Percentiles rank a stretch among this genome's conserved stretches.
Conservation (phyloP, 2,113 vertebrate genomes). For the Camelus dromedarius region DNA sequence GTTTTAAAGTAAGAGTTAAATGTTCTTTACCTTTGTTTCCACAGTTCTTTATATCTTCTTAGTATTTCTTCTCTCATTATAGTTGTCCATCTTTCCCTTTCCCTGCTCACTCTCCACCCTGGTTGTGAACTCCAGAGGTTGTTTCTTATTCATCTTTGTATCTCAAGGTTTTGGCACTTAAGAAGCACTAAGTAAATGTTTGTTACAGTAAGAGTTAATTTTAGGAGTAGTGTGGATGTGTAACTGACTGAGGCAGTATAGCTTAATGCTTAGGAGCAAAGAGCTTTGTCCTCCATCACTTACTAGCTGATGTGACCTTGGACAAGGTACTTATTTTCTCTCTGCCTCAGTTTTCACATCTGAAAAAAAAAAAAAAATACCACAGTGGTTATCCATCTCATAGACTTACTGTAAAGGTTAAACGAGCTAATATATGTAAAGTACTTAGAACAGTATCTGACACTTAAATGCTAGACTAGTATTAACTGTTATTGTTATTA, state of each 20-base stretch:
- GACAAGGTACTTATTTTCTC: constrained; percentile 15
- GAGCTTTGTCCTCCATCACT: not conserved
- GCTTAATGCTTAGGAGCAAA: not conserved
- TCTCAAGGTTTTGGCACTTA: not conserved
- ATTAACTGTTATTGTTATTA: not conserved
- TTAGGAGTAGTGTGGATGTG: not conserved
- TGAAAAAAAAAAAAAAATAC: not conserved
- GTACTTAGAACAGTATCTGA: not conserved
- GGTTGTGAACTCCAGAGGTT: not conserved
- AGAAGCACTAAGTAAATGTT: not conserved
- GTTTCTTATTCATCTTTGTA: not conserved
- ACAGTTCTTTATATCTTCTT: not conserved
- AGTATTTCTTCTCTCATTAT: not conserved
- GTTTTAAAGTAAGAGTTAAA: not conserved
- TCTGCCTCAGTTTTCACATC: constrained; percentile 27
- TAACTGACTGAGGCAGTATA: not conserved
- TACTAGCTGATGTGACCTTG: not conserved
- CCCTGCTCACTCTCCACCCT: not conserved
- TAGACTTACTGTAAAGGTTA: not conserved
- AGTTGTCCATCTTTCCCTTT: not conserved
- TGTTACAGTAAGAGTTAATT: not conserved
- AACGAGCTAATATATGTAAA: constrained; percentile 39
- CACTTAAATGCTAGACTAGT: not conserved
- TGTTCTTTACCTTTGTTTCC: not conserved
- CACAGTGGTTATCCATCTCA: not conserved